Conservation (phyloP, 2,888 invertebrate species). For the Cryptocephalus primarius region DNA sequence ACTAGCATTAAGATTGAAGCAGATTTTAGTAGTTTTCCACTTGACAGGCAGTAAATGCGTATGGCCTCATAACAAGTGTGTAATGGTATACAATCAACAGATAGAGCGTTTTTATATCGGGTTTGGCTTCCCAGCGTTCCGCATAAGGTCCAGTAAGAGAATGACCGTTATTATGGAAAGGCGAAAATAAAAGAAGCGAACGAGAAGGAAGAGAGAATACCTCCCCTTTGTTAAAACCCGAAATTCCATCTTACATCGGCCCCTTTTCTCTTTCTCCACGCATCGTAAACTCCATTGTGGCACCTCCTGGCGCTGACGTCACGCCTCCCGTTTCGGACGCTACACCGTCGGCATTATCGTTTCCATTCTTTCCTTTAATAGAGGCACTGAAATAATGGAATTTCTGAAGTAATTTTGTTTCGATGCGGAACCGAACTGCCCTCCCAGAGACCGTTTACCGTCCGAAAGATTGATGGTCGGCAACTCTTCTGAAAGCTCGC, state of each 20-base stretch:
- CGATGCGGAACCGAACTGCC: conserved; percentile 7
- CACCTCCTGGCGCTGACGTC: conserved; percentile 10
- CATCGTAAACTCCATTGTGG: conserved; percentile 13
- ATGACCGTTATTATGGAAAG: too few species aligned
- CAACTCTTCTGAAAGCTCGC: neutral
- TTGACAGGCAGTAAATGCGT: too few species aligned
- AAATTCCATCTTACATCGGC: neutral
- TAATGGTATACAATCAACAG: too few species aligned
- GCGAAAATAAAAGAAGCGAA: too few species aligned
- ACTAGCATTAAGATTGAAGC: too few species aligned
- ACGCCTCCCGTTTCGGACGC: conserved; percentile 14
- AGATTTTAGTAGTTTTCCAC: too few species aligned
- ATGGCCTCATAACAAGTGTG: too few species aligned
- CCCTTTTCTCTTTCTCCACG: conserved; percentile 10
- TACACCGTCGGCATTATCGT: conserved; percentile 9
- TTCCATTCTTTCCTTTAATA: conserved; percentile 16
- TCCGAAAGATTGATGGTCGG: neutral
- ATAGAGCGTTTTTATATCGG: too few species aligned
- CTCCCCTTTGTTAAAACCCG: too few species aligned
- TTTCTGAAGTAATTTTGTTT: conserved; percentile 8
- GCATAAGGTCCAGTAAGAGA: too few species aligned
- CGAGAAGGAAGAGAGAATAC: too few species aligned
- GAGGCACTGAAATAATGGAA: conserved; percentile 13
- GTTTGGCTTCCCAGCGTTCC: too few species aligned
- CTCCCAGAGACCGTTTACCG: neutral